phyloP scores from a whole-genome alignment of 2,797 vertebrate genomes.

The Poecile montanus region DNA sequence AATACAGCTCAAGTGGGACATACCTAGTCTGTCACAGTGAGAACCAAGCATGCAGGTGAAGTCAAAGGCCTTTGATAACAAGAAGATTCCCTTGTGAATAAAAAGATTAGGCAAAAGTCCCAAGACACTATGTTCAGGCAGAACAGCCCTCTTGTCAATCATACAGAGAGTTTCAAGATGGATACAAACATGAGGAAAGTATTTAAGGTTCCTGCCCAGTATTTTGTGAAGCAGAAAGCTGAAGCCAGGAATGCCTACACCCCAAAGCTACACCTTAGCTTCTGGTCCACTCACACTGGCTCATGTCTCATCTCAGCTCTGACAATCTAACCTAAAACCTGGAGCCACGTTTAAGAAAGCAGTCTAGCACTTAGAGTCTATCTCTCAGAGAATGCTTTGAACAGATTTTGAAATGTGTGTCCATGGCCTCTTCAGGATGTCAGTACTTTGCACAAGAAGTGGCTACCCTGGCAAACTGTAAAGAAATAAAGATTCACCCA shows the following conservation, averaged over 20 bases:
- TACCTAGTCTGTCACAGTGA: background rate
- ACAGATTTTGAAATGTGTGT: background rate
- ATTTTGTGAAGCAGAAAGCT: background rate
- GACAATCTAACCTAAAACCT: background rate
- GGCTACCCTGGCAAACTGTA: background rate
- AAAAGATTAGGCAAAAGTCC: background rate
- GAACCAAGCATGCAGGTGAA: background rate
- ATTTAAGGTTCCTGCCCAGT: background rate
- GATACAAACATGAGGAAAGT: background rate
- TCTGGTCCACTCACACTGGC: background rate
- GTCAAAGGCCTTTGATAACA: background rate
- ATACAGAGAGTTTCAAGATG: background rate
- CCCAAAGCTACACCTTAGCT: background rate
- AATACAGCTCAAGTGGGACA: background rate
- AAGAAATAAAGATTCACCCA: background rate
- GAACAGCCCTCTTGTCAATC: background rate
- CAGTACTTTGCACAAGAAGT: background rate
- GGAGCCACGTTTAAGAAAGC: background rate
- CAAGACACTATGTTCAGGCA: background rate
- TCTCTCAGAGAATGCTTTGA: background rate
- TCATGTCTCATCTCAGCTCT: background rate
- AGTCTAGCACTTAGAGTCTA: rapidly evolving
- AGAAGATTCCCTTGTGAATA: background rate
- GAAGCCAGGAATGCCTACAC: background rate
- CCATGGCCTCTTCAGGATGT: background rate